Evolutionary conservation across 2,888 invertebrate species (phyloP), one percentile per base, ranked within the genome.

Genomic region (Torymus aiolomorphi): DNA sequence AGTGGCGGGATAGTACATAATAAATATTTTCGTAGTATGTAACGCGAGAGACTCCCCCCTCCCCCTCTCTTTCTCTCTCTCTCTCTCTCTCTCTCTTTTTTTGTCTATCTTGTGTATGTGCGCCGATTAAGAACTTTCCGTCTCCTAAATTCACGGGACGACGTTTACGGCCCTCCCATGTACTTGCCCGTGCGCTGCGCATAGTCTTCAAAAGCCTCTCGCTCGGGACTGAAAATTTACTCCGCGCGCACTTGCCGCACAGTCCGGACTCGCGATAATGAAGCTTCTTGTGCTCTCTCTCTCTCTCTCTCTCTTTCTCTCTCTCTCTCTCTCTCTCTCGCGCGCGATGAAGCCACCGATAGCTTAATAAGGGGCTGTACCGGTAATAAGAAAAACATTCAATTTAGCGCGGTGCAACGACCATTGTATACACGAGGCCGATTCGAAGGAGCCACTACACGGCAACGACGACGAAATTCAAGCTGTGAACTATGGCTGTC

Each of bases 241-340:
- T 74, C 62, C 12, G 31, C 18, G 57, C 52, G 56, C 56, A 24
- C 24, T 24, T 24, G 24, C 24, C 24, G 24, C 24, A 24, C 24
- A 24, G 24, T 24, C 3, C 3, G 24, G 24, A 61, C 71, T 18
- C 49, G 78, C 69, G 70, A 79, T 79, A 79, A 79, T 74, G 78
- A 79, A 74, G 78, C 74, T 74, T 52, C 78, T 79, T 79, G 78
- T 70, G 69, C n/a, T n/a, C n/a, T n/a, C n/a, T n/a, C n/a, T n/a
- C n/a, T n/a, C n/a, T n/a, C n/a, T n/a, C n/a, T n/a, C 65, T 69
- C 78, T 3, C 24, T 24, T 3, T 24, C 24, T 24, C 24, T 24
- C 3, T 24, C 24, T 24, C 24, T 24, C 24, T 24, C n/a, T n/a
- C n/a, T n/a, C n/a, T n/a, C n/a, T n/a, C n/a, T n/a, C n/a, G n/a